Evolutionary conservation across 2,113 vertebrate genomes (phyloP).

Genomic region (Corydoras sp.): DNA sequence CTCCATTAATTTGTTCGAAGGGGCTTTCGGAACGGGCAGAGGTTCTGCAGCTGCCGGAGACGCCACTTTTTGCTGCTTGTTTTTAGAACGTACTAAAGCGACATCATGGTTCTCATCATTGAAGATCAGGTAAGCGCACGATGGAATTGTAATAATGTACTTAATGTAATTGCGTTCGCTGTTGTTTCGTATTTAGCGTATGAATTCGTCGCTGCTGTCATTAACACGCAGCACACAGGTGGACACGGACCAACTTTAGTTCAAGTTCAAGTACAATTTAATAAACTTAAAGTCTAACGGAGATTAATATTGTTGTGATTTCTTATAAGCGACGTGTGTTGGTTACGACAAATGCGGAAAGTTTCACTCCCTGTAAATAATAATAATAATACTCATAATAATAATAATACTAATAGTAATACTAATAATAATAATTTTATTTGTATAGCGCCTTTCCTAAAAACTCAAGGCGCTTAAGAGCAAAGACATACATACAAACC

Average conservation of each 20-base stretch:
- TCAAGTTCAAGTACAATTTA: neutral
- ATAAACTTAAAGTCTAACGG: neutral
- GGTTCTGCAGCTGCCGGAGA: neutral
- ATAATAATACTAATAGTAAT: no score
- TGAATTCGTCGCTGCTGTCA: neutral
- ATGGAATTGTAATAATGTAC: neutral
- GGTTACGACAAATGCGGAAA: no score
- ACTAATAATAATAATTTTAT: no score
- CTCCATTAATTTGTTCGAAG: neutral
- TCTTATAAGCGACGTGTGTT: no score
- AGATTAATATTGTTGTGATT: no score
- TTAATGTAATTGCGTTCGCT: neutral
- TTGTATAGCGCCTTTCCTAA: no score
- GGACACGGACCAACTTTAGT: no score
- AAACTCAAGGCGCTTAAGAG: no score
- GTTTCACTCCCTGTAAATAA: no score
- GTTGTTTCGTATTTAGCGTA: neutral
- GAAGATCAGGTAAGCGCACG: constrained; percentile 29
- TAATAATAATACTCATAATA: no score
- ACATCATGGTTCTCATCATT: constrained; percentile 36
- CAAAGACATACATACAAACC: no score
- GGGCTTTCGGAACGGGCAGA: neutral
- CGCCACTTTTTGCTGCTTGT: neutral
- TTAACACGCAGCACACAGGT: no score
- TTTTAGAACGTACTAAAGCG: neutral